Evolutionary conservation across 2,888 invertebrate species (phyloP), one percentile per base, ranked within the genome.

Genomic region (Cephus runcator): DNA sequence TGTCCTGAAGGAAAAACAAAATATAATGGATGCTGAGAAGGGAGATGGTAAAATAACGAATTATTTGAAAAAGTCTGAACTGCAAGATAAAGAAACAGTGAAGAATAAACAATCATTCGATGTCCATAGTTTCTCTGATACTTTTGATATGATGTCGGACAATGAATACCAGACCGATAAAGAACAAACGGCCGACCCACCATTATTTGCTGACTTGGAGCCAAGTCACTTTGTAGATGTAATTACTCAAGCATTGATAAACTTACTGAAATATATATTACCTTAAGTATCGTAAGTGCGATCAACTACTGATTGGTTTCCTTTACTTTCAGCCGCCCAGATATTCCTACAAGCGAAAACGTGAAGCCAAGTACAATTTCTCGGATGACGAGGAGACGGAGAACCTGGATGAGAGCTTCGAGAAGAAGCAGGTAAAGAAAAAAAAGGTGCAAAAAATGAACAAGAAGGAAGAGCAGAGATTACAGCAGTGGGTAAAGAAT

Each of bases 261-360:
- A 30, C 12, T 71, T 71, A 34, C 1, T 34, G 1, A 33, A 6
- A 12, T 71, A 71, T 30, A 71, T 30, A 9, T 71, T 33, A 9
- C 30, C 11, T 71, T 3, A 30, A 71, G 6, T 33, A 31, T 71
- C 31, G 3, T 3, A 71, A 33, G 6, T 30, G 0, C 9, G 30
- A 71, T 33, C 0, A 11, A 71, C 23, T 30, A 34, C 9, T 3
- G 23, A 23, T 71, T 4, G 34, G 0, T 30, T 71, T 33, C 3
- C 6, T 34, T 71, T 71, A 11, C 30, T 71, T 71, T 71, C 75
- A 90, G 90, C 90, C 90, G 30, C 87, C 90, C 15, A 86, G 84
- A 79, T 85, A 85, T 77, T 88, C 88, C 0, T 90, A 90, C 77
- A 87, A 89, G 74, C 84, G 90, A 23, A 90, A 89, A 79, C 84